phyloP scores from a whole-genome alignment of 2,113 vertebrate genomes.

The Solea solea region DNA sequence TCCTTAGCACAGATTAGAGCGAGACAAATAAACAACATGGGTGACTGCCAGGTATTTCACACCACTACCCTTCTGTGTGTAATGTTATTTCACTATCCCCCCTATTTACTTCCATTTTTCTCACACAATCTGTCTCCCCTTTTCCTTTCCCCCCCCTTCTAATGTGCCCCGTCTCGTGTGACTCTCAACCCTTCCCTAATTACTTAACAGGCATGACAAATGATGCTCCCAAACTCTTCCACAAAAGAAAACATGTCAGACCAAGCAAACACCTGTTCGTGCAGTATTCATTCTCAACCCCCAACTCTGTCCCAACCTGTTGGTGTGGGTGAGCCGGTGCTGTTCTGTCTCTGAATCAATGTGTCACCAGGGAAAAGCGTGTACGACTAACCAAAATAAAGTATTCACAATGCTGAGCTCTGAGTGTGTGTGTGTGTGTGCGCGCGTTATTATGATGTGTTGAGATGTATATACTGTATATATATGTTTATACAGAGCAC shows the following conservation, averaged over 20 bases:
- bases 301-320: neutral
- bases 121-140: neutral
- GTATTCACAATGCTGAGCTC: constrained; percentile 49
- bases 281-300: neutral
- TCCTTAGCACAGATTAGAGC: too few species aligned
- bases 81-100: neutral
- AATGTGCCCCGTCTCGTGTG: neutral
- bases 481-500: neutral
- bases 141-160: neutral
- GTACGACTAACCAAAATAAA: constrained; percentile 43
- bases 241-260: constrained; percentile 23
- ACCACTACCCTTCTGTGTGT: too few species aligned
- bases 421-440: neutral
- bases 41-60: too few species aligned
- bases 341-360: constrained; percentile 16
- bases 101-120: neutral
- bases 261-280: neutral
- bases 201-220: constrained; percentile 26
- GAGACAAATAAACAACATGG: too few species aligned
- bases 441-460: constrained; percentile 1
- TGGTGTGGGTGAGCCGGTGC: constrained; percentile 17
- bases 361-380: constrained; percentile 30
- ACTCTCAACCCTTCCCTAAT: constrained; percentile 13
- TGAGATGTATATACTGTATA: neutral
- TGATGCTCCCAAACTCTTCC: neutral